Evolutionary conservation across 2,888 invertebrate species (phyloP).

Genomic region (Cyrtodaria siliqua): DNA sequence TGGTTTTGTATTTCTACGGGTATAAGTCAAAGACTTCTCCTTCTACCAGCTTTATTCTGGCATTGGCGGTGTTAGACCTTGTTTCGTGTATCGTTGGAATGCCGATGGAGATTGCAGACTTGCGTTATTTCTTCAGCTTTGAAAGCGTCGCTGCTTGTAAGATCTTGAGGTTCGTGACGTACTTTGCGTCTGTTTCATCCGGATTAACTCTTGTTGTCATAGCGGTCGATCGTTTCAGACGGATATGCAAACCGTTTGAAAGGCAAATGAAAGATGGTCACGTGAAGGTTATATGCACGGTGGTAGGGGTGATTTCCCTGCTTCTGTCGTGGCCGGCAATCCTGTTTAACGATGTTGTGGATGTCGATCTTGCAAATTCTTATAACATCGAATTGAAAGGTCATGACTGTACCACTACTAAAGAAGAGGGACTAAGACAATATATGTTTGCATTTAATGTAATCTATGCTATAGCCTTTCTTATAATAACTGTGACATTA

Average conservation of each 20-base stretch:
- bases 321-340: conserved; percentile 60
- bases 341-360: conserved; percentile 54
- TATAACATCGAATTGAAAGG: conserved; percentile 29
- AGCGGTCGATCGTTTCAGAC: conserved; percentile 67
- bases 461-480: conserved; percentile 46
- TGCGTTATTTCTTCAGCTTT: conserved; percentile 70
- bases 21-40: conserved; percentile 63
- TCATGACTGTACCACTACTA: conserved; percentile 61
- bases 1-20: conserved; percentile 72
- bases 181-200: conserved; percentile 67
- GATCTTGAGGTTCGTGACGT: conserved; percentile 63
- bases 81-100: conserved; percentile 71
- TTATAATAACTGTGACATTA: conserved; percentile 38
- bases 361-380: conserved; percentile 21
- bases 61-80: conserved; percentile 71
- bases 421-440: conserved; percentile 29
- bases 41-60: conserved; percentile 71
- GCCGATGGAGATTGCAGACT: conserved; percentile 76
- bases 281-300: conserved; percentile 56
- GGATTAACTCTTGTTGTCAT: conserved; percentile 70
- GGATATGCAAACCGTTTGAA: conserved; percentile 61
- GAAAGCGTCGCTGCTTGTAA: conserved; percentile 70
- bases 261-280: conserved; percentile 59
- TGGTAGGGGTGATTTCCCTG: conserved; percentile 36
- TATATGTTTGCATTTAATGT: conserved; percentile 52